A percentile compares a stretch with the other conserved stretches of the same genome.
These are phyloP conservation scores for Lutraria rhynchaena DNA, from an alignment of 1,140 invertebrate genomes.

Conservation along the genomic window DNA sequence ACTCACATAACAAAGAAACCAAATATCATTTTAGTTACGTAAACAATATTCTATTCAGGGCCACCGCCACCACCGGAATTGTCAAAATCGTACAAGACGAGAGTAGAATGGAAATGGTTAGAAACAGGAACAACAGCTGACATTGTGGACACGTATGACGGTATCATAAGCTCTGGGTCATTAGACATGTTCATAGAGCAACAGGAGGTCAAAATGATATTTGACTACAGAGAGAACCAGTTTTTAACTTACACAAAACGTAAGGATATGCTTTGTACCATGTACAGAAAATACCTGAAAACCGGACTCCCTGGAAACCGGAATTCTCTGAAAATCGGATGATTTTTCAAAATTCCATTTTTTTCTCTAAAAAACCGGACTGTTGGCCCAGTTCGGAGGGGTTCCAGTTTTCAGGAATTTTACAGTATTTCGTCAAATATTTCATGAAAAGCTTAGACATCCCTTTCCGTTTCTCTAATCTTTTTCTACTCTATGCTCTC, in stretches of 20 bases:
- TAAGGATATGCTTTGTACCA: slow-evolving; percentile 7
- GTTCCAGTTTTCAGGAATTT: too few species aligned
- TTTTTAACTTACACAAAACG: slow-evolving; percentile 39
- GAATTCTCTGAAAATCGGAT: too few species aligned
- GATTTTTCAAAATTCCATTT: too few species aligned
- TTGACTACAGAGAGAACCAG: slow-evolving; percentile 42
- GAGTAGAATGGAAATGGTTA: slow-evolving; percentile 46
- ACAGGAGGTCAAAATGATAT: slow-evolving; percentile 19
- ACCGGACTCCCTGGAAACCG: too few species aligned
- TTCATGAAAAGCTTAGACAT: too few species aligned
- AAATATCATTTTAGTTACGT: neutral
- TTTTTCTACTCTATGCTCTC: too few species aligned
- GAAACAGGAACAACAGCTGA: slow-evolving; percentile 29
- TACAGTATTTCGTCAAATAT: too few species aligned
- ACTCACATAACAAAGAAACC: neutral
- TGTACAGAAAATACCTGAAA: too few species aligned
- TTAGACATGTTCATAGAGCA: slow-evolving; percentile 39
- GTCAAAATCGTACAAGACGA: slow-evolving; percentile 1
- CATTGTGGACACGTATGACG: slow-evolving; percentile 17
- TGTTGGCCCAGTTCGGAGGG: too few species aligned
- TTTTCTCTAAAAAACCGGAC: too few species aligned
- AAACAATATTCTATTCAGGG: neutral
- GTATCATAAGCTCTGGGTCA: neutral
- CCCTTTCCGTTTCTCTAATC: too few species aligned
- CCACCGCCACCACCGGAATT: slow-evolving; percentile 19